Base-by-base conservation (phyloP, 2,888 invertebrate genomes). In the Capitulum mitella region DNA sequence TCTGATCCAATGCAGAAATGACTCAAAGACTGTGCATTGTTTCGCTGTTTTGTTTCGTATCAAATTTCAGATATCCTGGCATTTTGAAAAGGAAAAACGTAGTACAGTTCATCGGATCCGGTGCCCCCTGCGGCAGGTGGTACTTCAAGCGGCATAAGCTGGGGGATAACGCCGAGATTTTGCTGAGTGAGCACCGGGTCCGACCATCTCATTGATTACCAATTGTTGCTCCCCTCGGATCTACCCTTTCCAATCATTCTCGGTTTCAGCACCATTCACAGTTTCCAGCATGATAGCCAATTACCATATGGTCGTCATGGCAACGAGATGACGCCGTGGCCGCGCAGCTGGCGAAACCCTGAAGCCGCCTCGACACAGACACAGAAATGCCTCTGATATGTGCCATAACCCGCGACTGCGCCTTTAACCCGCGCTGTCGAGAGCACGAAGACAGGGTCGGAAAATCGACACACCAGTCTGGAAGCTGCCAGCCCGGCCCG, bases 181-280 rank as follows among this genome's bases (percentile, higher is more conserved):
- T 51, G 51, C 51, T 51, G 19, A 6, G 51, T 16, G 22, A 51
- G 51, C 51, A 22, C 22, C 58, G 3, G 29, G 64, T 19, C 64
- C 14, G 3, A 16, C 19, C 64, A 34, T n/a, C 34, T 29, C 64
- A 64, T 64, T 64, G 64, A 64, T 29, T 51, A 32, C 64, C 64
- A 64, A 64, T 29, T 64, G 64, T 64, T 64, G 34, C 64, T 32
- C 64, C 19, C 19, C 34, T 64, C 64, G 14, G 1, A 3, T 32
- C 64, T 16, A 32, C 64, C 64, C 34, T 19, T 64, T 34, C 34
- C 64, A 64, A 34, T 34, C 34, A 64, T 64, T 64, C 64, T 64
- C 64, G 64, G 29, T 64, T 64, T 64, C 64, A 64, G 29, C 64
- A 34, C 32, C 64, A 64, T 64, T 64, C 64, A 64, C 64, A 29